Conservation (phyloP, 2,113 vertebrate genomes). For the Ophthalmolycus amberensis region DNA sequence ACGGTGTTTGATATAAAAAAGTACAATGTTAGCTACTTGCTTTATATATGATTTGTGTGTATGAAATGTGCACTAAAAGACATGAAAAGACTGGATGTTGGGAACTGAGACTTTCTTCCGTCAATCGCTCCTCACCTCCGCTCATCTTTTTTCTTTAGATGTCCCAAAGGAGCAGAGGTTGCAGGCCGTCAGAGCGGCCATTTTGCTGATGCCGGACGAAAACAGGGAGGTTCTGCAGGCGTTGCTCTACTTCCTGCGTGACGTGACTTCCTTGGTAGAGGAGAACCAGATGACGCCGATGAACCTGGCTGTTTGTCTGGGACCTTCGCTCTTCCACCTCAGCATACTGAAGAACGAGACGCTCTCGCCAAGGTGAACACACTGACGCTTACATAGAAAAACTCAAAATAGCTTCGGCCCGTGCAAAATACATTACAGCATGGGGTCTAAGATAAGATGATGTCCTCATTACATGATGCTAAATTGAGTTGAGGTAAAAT, state of each 20-base stretch:
- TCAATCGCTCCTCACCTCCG: neutral
- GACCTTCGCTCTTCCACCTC: slow-evolving; percentile 97
- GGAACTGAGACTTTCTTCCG: neutral
- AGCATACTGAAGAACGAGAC: slow-evolving; percentile 93
- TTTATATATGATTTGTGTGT: neutral
- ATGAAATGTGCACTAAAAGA: neutral
- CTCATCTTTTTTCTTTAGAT: slow-evolving; percentile 77
- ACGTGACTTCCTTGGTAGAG: slow-evolving; percentile 89
- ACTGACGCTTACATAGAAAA: neutral
- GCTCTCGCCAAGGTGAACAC: slow-evolving; percentile 86
- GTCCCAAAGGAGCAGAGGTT: slow-evolving; percentile 94
- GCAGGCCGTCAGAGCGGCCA: slow-evolving; percentile 91
- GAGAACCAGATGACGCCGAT: slow-evolving; percentile 99
- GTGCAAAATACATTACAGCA: neutral
- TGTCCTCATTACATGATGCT: neutral
- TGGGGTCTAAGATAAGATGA: neutral
- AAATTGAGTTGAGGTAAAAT: neutral
- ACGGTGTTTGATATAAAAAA: neutral
- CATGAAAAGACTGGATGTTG: neutral
- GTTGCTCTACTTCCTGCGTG: slow-evolving; percentile 91
- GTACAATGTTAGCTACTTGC: neutral
- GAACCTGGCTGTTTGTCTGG: slow-evolving; percentile 97
- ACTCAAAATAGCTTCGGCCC: neutral
- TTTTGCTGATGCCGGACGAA: slow-evolving; percentile 95
- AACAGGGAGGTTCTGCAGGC: slow-evolving; percentile 95